Evolutionary conservation across 2,113 vertebrate genomes (phyloP).

Genomic region (Hyaena hyaena): DNA sequence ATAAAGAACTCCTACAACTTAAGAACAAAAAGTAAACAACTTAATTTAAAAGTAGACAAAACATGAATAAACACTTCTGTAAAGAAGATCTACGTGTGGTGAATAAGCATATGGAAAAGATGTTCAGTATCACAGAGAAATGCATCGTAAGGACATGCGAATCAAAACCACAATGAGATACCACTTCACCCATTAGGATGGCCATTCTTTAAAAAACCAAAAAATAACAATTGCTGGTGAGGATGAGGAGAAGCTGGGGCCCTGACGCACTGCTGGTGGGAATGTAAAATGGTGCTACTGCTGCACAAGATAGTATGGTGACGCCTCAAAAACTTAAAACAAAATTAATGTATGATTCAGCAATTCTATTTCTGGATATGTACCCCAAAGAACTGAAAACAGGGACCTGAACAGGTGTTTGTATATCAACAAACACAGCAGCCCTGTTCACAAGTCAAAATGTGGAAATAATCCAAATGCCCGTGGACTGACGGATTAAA

Average conservation of each 20-base stretch:
- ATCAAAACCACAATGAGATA: slow-evolving; percentile 12
- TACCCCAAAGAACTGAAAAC: background rate
- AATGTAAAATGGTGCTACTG: background rate
- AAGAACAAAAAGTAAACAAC: background rate
- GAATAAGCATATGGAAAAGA: background rate
- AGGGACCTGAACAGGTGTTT: background rate
- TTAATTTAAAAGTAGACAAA: background rate
- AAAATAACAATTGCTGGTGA: background rate
- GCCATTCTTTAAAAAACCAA: background rate
- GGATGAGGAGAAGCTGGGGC: background rate
- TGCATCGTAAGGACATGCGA: background rate
- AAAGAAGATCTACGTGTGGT: background rate
- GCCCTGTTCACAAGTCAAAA: slow-evolving; percentile 1
- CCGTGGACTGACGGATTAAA: background rate
- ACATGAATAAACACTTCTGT: background rate
- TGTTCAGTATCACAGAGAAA: background rate
- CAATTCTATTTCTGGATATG: background rate
- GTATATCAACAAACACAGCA: background rate
- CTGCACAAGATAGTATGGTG: background rate
- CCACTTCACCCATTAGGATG: background rate
- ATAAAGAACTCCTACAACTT: background rate
- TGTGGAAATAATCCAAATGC: background rate
- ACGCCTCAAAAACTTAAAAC: background rate
- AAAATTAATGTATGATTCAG: background rate
- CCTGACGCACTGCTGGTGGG: background rate